These are phyloP conservation scores for Argynnis bischoffii DNA, from an alignment of 2,888 invertebrate species.

Conservation along the genomic window DNA sequence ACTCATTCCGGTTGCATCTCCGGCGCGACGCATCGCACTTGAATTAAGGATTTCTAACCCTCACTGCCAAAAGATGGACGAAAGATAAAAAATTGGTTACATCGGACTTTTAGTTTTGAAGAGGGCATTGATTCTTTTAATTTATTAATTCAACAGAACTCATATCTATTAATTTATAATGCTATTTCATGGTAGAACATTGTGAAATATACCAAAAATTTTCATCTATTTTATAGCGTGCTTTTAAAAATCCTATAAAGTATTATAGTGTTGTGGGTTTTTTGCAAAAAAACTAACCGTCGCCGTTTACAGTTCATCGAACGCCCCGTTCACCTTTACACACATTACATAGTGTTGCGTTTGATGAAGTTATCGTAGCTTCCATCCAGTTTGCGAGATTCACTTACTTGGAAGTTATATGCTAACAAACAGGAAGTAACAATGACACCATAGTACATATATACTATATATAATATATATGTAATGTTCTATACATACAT, in stretches of 20 bases:
- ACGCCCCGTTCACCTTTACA: conserved; percentile 17
- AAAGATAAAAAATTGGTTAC: neutral
- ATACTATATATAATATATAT: too few species aligned
- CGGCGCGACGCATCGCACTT: conserved; percentile 59
- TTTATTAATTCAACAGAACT: too few species aligned
- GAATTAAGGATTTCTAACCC: conserved; percentile 72
- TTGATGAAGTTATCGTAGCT: conserved; percentile 21
- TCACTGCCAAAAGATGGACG: conserved; percentile 19
- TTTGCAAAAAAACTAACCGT: neutral
- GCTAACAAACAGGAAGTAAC: neutral
- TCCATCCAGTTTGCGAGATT: conserved; percentile 14
- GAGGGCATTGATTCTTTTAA: neutral
- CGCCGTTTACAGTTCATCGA: conserved; percentile 22
- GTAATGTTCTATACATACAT: too few species aligned
- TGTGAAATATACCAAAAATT: too few species aligned
- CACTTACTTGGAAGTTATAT: conserved; percentile 12
- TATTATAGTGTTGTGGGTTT: neutral
- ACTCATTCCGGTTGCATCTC: conserved; percentile 76
- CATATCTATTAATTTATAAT: too few species aligned
- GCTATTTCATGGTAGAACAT: too few species aligned
- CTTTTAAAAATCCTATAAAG: neutral
- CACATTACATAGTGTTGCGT: conserved; percentile 20
- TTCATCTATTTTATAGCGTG: neutral
- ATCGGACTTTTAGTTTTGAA: too few species aligned
- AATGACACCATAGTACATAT: neutral